Evolutionary conservation across 2,113 vertebrate species (phyloP), one percentile per base, ranked within the genome.

Genomic region (Ariopsis seemanni): DNA sequence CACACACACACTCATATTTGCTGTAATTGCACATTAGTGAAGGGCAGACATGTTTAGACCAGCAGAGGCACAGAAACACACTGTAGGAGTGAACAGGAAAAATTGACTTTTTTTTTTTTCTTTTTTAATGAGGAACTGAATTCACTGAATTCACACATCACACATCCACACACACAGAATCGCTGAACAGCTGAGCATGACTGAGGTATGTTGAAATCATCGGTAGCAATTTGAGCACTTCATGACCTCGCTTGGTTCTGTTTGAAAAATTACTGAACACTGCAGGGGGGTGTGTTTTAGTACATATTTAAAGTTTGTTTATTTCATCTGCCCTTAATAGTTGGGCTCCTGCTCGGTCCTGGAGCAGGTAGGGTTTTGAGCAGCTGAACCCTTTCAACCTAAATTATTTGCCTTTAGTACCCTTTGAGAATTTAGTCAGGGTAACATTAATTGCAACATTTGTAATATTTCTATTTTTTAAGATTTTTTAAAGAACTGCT

Each of bases 171-270:
- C 52, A 79, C 12, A 30, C 77, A 27, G 50, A 67, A 72, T 11
- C 20, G 5, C 20, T 1, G 48, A 42, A 42, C 79, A 82, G 79
- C 58, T 82, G 79, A 82, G 79, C 58, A 82, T 82, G 79, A 82
- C 57, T 62, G 79, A 82, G 79, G 79, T 82, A 82, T 5, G 58
- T 82, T 48, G 10, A 42, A 60, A 62, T 22, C 27, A 58, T 22
- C 55, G 20, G 27, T 58, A 80, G 7, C 53, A 20, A 17, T 80
- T 30, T 60, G 5, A 80, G 34, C 15, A 15, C 78, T 30, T 55
- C 14, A 2, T 27, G 57, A 79, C 2, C 22, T 78, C 10, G 6
- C 12, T 60, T 58, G 55, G 2, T 11, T 58, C 4, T 34, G 15
- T 58, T 80, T 34, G 2, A 42, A 7, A 80, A 58, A 58, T 58